phyloP scores from a whole-genome alignment of 2,113 vertebrate genomes.

The Cygnus buccinator region DNA sequence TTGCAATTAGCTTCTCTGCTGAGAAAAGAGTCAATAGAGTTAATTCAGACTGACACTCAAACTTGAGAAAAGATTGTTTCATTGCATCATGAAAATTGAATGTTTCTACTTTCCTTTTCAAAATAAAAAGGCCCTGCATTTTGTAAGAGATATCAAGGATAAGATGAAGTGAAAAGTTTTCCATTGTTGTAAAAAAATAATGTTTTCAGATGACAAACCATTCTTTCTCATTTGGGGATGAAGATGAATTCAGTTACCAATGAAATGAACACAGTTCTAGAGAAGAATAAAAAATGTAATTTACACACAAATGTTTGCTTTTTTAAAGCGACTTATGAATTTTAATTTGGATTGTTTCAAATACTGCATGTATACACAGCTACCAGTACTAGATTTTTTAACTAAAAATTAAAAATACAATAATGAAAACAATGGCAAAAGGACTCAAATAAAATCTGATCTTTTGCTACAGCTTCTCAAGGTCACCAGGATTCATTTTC shows the following conservation, averaged over 20 bases:
- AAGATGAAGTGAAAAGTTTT: not conserved
- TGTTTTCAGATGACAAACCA: not conserved
- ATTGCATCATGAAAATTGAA: not conserved
- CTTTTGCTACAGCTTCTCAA: constrained; percentile 43
- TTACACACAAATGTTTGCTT: not conserved
- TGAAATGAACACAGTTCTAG: not conserved
- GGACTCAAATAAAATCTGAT: constrained; percentile 60
- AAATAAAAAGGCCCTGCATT: not conserved
- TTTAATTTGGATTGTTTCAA: not conserved
- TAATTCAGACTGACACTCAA: not conserved
- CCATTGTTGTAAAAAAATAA: not conserved
- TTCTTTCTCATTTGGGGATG: not conserved
- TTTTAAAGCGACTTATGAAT: not conserved
- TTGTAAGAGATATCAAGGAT: not conserved
- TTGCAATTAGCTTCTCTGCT: constrained; percentile 11
- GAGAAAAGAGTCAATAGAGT: not conserved
- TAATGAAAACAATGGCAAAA: constrained; percentile 31
- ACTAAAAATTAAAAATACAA: constrained; percentile 11
- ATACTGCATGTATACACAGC: not conserved
- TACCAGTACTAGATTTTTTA: not conserved
- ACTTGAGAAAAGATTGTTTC: not conserved
- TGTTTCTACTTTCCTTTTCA: not conserved
- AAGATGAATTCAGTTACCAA: not conserved
- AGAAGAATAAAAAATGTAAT: not conserved
- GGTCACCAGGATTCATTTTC: constrained; percentile 55